These are phyloP conservation scores for Pollenia labialis DNA, from an alignment of 2,888 invertebrate genomes.

Conservation along the genomic window DNA sequence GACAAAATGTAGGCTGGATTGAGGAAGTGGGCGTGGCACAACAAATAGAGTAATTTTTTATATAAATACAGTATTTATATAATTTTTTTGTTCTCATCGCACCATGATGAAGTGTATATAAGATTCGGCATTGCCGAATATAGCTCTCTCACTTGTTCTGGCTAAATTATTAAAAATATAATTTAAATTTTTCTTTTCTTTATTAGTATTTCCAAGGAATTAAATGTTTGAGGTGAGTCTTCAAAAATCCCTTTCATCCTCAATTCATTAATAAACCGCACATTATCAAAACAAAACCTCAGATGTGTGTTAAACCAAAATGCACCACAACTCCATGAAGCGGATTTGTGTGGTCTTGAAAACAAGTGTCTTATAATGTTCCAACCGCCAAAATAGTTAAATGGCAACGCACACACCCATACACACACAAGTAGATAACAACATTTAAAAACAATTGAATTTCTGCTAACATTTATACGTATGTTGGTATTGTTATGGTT, in stretches of 20 bases:
- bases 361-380: conserved; percentile 46
- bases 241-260: neutral
- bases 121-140: no score
- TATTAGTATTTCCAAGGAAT: neutral
- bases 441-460: neutral
- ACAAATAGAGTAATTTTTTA: no score
- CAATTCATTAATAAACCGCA: conserved; percentile 61
- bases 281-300: conserved; percentile 62
- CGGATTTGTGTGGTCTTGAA: conserved; percentile 49
- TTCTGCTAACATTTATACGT: neutral
- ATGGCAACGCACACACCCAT: neutral
- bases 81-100: no score
- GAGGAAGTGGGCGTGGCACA: no score
- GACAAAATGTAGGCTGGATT: no score
- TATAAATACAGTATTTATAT: no score
- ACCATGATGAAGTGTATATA: no score
- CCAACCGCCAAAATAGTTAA: conserved; percentile 30
- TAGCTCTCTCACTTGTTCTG: no score
- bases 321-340: conserved; percentile 43
- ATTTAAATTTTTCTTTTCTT: no score
- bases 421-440: neutral
- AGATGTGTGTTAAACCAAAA: conserved; percentile 47
- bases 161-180: no score
- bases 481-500: no score
- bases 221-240: neutral